phyloP scores from a whole-genome alignment of 2,113 vertebrate species.

The Lophura nycthemera region DNA sequence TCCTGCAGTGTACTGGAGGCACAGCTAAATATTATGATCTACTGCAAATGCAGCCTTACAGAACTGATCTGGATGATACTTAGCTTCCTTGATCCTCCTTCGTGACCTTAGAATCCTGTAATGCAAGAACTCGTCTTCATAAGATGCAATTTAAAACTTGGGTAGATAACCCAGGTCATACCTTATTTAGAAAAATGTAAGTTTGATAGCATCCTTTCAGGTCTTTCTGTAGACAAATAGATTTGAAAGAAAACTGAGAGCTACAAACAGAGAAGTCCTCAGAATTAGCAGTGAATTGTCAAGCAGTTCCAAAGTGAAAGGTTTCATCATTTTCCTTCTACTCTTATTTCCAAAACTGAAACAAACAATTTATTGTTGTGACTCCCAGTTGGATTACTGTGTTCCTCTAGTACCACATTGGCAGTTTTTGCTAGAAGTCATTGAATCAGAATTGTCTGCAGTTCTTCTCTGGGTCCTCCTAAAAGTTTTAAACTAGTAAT shows the following conservation, averaged over 20 bases:
- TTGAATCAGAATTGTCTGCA: not conserved
- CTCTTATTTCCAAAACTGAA: not conserved
- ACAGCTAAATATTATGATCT: not conserved
- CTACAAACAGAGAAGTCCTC: not conserved
- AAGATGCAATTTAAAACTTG: not conserved
- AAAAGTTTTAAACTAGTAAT: not conserved
- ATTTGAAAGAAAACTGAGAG: not conserved
- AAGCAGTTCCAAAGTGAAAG: not conserved
- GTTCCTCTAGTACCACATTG: not conserved
- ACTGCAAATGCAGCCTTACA: not conserved
- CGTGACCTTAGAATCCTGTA: not conserved
- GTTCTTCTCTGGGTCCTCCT: not conserved
- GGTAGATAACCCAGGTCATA: not conserved
- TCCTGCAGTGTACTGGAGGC: not conserved
- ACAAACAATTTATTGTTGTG: not conserved
- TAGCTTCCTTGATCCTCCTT: not conserved
- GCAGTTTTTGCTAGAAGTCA: not conserved
- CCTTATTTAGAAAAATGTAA: slow-evolving; percentile 24
- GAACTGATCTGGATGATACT: not conserved
- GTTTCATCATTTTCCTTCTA: not conserved
- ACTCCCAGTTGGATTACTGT: not conserved
- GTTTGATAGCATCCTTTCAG: not conserved
- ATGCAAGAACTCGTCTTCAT: not conserved
- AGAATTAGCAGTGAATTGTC: not conserved
- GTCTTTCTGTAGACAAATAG: not conserved